Base-by-base conservation (phyloP, 2,797 vertebrate species). In the Hephaestus fuliginosus region DNA sequence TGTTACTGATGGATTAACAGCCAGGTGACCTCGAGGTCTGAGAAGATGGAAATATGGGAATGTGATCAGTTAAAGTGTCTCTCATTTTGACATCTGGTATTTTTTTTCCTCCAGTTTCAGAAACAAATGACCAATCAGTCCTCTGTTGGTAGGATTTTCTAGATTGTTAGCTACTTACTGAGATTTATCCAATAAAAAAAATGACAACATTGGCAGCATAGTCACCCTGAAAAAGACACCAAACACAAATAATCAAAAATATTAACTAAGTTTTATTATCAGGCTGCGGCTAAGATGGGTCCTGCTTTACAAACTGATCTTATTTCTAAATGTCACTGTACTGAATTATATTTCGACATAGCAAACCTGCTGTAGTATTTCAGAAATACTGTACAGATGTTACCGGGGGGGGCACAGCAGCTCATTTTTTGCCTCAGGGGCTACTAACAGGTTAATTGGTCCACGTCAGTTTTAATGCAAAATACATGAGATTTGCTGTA, bases 401-500 rank as follows among this genome's bases (percentile, higher is more conserved):
- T 80, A 80, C 78, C 43, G 5, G 63, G 25, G 63, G 25, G n/a
- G n/a, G 61, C 66, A 22, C 43, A 44, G 49, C 55, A 63, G 51
- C 25, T 74, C 28, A n/a, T 6, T 66, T 63, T 33, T 49, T 30
- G 69, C 78, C 76, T 18, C 25, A 4, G 66, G 81, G 56, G 53
- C 55, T 51, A 77, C 73, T 36, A 20, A 53, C 30, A 77, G 67
- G 33, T 71, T 55, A 5, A 75, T 72, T 53, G 49, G 4, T 33
- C 46, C 48, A n/a, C 67, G 78, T 77, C 74, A 62, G 39, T 49
- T 44, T 66, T 63, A 68, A 83, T 82, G 44, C 52, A 70, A 73
- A 81, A 44, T 15, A 30, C 28, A 55, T 46, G 56, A 63, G 57
- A 76, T 61, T 70, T 30, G 33, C 53, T 56, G 57, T 48, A 76